Conservation (phyloP, 2,888 invertebrate genomes). For the Malthinus seriepunctatus region DNA sequence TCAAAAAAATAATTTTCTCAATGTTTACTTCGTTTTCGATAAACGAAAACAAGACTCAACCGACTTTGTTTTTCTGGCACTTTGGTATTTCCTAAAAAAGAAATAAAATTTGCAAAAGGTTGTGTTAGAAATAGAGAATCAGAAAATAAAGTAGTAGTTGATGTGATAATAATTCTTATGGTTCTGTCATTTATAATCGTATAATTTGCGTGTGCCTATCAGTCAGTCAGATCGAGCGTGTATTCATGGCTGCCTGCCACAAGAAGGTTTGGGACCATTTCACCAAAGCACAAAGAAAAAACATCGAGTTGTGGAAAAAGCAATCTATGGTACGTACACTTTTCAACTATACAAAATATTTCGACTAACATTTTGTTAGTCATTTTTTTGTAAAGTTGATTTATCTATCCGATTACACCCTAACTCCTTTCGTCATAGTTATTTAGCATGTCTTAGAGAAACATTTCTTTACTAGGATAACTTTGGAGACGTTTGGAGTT, state of each 20-base stretch:
- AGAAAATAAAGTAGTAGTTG: too few species aligned
- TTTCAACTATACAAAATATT: conserved; percentile 3
- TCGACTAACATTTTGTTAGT: background rate
- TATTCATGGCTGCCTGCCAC: conserved; percentile 93
- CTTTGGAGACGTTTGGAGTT: background rate
- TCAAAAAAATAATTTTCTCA: too few species aligned
- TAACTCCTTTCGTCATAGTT: conserved; percentile 2
- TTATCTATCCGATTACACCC: background rate
- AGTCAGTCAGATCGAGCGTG: conserved; percentile 99
- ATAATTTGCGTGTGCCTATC: conserved; percentile 59
- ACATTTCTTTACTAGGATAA: background rate
- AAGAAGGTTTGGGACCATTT: conserved; percentile 99
- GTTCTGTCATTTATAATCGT: conserved; percentile 42
- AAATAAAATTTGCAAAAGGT: too few species aligned
- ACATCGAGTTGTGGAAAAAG: conserved; percentile 97
- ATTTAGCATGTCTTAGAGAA: conserved; percentile 4
- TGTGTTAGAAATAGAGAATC: too few species aligned
- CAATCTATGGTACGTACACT: conserved; percentile 83
- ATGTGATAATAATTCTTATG: conserved; percentile 10
- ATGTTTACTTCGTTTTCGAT: too few species aligned
- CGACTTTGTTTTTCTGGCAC: too few species aligned
- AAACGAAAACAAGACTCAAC: too few species aligned
- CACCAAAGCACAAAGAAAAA: conserved; percentile 98
- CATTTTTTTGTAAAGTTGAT: background rate
- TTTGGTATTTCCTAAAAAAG: too few species aligned